Percentiles rank a stretch among this genome's conserved stretches.
Evolutionary conservation across 2,113 vertebrate genomes (phyloP).

Genomic region (Maylandia zebra): DNA sequence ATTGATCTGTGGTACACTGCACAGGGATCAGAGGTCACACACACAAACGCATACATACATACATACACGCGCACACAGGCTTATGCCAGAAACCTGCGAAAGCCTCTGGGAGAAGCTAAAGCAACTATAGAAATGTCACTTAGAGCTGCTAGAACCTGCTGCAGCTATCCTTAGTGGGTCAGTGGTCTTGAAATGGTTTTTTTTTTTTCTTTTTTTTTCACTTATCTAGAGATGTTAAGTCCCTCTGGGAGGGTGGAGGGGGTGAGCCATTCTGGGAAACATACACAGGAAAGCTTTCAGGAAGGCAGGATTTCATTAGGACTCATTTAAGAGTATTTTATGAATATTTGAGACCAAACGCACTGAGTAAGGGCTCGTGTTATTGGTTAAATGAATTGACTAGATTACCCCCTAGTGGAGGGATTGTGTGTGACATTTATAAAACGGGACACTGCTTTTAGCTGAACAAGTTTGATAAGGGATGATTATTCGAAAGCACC

Average conservation of each 20-base stretch:
- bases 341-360: constrained; percentile 7
- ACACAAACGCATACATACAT: not conserved
- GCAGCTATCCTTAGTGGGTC: constrained; percentile 31
- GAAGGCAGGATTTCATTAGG: constrained; percentile 21
- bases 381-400: not conserved
- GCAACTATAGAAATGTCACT: constrained; percentile 47
- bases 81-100: constrained; percentile 44
- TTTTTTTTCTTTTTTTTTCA: constrained; percentile 17
- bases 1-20: constrained; percentile 43
- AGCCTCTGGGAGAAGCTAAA: constrained; percentile 42
- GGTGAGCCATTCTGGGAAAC: constrained; percentile 28
- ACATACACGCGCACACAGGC: not conserved
- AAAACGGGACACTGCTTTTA: not conserved
- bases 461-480: not conserved
- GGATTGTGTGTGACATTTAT: not conserved
- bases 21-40: constrained; percentile 50
- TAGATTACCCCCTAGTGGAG: constrained; percentile 48
- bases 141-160: constrained; percentile 38
- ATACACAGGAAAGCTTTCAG: constrained; percentile 8
- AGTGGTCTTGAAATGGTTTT: constrained; percentile 46
- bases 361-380: not conserved
- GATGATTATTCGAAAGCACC: not conserved
- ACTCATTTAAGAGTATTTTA: constrained; percentile 12
- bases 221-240: constrained; percentile 22
- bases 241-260: constrained; percentile 1